Evolutionary conservation across 2,113 vertebrate genomes (phyloP).

Genomic region (Natator depressus): DNA sequence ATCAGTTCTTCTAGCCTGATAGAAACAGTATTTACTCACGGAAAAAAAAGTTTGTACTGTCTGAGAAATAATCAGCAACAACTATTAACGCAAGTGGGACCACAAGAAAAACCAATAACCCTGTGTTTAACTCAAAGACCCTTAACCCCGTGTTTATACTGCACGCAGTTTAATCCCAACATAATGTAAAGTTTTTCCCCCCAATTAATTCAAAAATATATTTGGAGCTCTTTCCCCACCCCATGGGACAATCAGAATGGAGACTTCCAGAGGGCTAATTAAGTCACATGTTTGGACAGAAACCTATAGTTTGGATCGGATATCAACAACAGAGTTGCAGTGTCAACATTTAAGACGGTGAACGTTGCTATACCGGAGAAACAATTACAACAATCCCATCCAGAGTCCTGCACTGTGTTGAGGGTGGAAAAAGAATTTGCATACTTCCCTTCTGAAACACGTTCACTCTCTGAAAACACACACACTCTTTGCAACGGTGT

Average conservation of each 20-base stretch:
- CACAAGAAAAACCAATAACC: background rate
- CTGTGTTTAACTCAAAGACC: background rate
- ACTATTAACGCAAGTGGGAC: background rate
- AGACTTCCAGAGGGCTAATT: background rate
- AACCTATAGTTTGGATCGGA: background rate
- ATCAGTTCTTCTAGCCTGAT: background rate
- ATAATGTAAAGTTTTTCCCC: background rate
- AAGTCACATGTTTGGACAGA: background rate
- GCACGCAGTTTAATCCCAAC: background rate
- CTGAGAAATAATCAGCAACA: background rate
- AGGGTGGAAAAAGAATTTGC: background rate
- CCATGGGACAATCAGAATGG: background rate
- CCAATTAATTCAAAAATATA: background rate
- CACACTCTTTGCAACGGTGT: background rate
- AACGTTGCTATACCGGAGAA: too few species aligned
- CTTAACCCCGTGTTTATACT: background rate
- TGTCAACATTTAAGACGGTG: background rate
- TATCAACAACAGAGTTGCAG: background rate
- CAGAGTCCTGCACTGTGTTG: background rate
- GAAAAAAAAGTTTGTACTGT: background rate
- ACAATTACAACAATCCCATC: background rate
- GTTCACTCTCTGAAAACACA: background rate
- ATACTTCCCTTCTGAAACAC: background rate
- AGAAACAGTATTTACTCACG: background rate
- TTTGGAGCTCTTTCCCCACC: background rate